Evolutionary conservation across 2,888 invertebrate species (phyloP), one percentile per base, ranked within the genome.

Genomic region (Epistrophe grossulariae): DNA sequence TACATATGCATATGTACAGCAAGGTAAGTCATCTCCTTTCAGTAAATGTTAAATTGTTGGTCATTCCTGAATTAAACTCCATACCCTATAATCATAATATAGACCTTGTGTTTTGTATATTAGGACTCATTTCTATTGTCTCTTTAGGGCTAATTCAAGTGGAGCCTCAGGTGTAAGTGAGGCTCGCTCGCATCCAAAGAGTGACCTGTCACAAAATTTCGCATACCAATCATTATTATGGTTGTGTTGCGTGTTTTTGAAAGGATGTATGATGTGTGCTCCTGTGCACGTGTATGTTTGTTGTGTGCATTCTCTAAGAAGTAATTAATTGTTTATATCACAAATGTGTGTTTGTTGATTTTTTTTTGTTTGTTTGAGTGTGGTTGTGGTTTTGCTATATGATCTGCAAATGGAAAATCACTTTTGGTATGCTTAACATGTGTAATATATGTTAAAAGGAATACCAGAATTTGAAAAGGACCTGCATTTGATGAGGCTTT

Each of bases 121-220:
- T 2, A 55, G 73, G 68, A 55, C 31, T 40, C n/a, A 15, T 3
- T 40, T 19, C 40, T 76, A 79, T 79, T 81, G 77, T 74, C 84
- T 68, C 31, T 15, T 50, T 66, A 40, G 19, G 50, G 71, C 64
- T 76, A 68, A 72, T 72, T 60, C 40, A 81, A 77, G 81, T 48
- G 77, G 45, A 81, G 8, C 77, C 24, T 15, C 60, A 85, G 84
- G 78, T 85, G 84, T 78, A 81, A 57, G 50, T 81, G 70, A 81
- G 43, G 70, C 73, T 73, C 52, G 70, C 73, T 73, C 52, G 66
- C 24, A 24, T 24, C 24, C 45, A 77, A n/a, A 78, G 81, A 85
- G 73, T 78, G 72, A 70, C 77, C 81, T 81, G 84, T 85, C 84
- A 77, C 81, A 78, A 70, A 70, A 81, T 84, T 81, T 43, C 77